phyloP scores from a whole-genome alignment of 2,797 vertebrate genomes.

The Botia almorhae region DNA sequence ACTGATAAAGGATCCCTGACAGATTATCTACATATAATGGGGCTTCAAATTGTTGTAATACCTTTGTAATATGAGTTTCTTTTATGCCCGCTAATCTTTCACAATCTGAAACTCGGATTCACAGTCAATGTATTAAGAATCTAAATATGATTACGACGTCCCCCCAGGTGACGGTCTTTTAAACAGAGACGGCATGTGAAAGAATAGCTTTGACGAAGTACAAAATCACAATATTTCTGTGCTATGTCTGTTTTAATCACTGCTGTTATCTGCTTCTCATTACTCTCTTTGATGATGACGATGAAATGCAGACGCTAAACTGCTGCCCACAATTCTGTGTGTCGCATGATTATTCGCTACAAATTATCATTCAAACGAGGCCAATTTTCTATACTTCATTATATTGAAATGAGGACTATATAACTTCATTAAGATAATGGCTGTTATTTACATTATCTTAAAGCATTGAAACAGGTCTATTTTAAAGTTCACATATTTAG shows the following conservation, averaged over 20 bases:
- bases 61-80: constrained; percentile 74
- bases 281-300: constrained; percentile 16
- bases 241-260: constrained; percentile 24
- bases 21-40: constrained; percentile 78
- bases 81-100: constrained; percentile 79
- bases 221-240: constrained; percentile 3
- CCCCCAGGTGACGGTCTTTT: constrained; percentile 29
- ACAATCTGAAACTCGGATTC: constrained; percentile 64
- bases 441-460: not conserved
- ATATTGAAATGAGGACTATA: not conserved
- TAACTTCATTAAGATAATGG: not conserved
- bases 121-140: constrained; percentile 14
- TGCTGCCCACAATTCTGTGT: not conserved
- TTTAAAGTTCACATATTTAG: not conserved
- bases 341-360: not conserved
- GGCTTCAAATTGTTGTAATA: constrained; percentile 75
- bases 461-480: not conserved
- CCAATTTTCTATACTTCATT: not conserved
- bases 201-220: constrained; percentile 1
- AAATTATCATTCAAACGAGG: not conserved
- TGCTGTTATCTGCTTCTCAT: constrained; percentile 17
- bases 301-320: not conserved
- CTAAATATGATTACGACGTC: constrained; percentile 22
- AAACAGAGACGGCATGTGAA: constrained; percentile 4
- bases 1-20: constrained; percentile 83